Base-by-base conservation (phyloP, 2,797 vertebrate species). In the Champsocephalus gunnari region DNA sequence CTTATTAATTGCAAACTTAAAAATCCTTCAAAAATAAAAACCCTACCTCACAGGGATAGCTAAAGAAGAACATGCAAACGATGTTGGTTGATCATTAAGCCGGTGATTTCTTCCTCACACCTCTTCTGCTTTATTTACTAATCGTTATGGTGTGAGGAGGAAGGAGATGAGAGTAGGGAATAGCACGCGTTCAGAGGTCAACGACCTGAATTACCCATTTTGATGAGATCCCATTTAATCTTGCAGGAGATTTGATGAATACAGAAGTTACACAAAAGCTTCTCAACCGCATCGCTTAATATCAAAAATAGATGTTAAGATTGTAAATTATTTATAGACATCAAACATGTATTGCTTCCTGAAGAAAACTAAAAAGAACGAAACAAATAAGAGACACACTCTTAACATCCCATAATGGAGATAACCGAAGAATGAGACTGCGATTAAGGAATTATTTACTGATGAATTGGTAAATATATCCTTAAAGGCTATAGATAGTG, bases 231-330 rank as follows among this genome's bases (percentile, higher is more conserved):
- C 49, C 16, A 72, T 75, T 60, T 73, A 58, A 73, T 80, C 44
- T 59, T 63, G 74, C 38, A 13, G 32, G 62, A 71, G 65, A 58
- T n/a, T 13, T 60, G 16, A 45, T 34, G 21, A 73, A 65, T 57
- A 19, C 16, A 50, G 56, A 56, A 21, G 49, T 60, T 49, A 13
- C 21, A 47, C 67, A 60, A 24, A 83, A 50, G 3, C 66, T 55
- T 43, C 4, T 32, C 66, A 80, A 56, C 59, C 28, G 16, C 71
- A 47, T 53, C 48, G 63, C 19, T 61, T 76, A n/a, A 56, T 75
- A 75, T 67, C 44, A 78, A 81, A 88, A 83, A 81, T 76, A 78
- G 75, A 82, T 75, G 47, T 57, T 72, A 17, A 17, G 51, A 69
- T 73, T 24, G 12, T 73, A 50, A 71, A 62, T 75, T 70, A 81